Conservation (phyloP, 2,888 invertebrate species). For the Morinoia aosen region DNA sequence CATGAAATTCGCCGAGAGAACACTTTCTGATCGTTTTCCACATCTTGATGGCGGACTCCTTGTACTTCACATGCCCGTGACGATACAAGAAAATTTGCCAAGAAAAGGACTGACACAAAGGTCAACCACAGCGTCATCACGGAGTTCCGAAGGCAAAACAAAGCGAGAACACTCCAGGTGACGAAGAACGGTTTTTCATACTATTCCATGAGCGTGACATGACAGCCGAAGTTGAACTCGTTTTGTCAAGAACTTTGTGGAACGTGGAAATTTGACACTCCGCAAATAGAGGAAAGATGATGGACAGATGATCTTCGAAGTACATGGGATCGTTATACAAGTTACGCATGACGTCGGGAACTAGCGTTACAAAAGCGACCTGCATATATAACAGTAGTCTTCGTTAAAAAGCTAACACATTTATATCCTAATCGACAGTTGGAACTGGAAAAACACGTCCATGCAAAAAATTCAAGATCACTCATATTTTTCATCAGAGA, state of each 20-base stretch:
- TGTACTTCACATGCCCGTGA: background rate
- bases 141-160: background rate
- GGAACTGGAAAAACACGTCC: too few relatives aligned
- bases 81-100: background rate
- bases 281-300: constrained; percentile 21
- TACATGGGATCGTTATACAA: background rate
- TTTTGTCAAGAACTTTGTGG: background rate
- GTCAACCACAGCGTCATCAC: background rate
- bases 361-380: background rate
- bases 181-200: constrained; percentile 32
- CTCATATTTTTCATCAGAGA: too few relatives aligned
- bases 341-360: background rate
- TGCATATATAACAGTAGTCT: background rate
- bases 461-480: too few relatives aligned
- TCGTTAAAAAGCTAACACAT: too few relatives aligned
- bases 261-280: background rate
- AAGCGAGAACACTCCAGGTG: background rate
- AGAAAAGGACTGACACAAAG: background rate
- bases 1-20: constrained; percentile 21
- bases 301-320: constrained; percentile 36
- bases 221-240: constrained; percentile 43
- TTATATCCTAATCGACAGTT: too few relatives aligned
- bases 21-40: background rate
- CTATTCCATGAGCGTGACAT: constrained; percentile 25
- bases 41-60: background rate